Evolutionary conservation across 1,140 invertebrate genomes (phyloP).

Genomic region (Pristionchus pacificus): DNA sequence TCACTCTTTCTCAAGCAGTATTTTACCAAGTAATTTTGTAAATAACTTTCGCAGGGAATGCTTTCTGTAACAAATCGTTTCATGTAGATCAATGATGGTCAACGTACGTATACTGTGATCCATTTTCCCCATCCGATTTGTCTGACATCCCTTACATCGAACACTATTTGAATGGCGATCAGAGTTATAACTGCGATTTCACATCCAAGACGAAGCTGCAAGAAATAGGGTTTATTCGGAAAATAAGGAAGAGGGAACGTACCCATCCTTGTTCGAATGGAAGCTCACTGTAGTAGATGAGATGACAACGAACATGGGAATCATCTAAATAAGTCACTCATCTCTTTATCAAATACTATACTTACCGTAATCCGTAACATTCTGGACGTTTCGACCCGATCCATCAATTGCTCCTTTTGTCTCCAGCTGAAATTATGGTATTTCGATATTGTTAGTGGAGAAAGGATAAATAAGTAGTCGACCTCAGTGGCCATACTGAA

Average conservation of each 20-base stretch:
- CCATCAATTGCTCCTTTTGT: constrained; percentile 19
- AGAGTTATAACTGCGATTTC: constrained; percentile 28
- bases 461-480: constrained; percentile 9
- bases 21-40: constrained; percentile 81
- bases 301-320: constrained; percentile 13
- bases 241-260: no score
- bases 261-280: constrained; percentile 23
- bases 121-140: constrained; percentile 43
- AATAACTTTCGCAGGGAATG: constrained; percentile 83
- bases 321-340: not conserved
- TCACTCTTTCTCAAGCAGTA: no score
- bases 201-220: constrained; percentile 26
- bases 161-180: constrained; percentile 37
- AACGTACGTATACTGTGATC: constrained; percentile 20
- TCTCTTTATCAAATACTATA: not conserved
- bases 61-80: constrained; percentile 66
- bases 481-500: constrained; percentile 46
- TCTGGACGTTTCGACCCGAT: constrained; percentile 2
- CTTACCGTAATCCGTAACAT: not conserved
- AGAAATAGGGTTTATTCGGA: no score
- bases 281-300: constrained; percentile 18
- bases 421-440: constrained; percentile 12
- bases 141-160: constrained; percentile 44
- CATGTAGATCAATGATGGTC: not conserved
- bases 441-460: no score